Evolutionary conservation across 2,113 vertebrate genomes (phyloP), one percentile per base, ranked within the genome.

Genomic region (Rhadina sibilatrix): DNA sequence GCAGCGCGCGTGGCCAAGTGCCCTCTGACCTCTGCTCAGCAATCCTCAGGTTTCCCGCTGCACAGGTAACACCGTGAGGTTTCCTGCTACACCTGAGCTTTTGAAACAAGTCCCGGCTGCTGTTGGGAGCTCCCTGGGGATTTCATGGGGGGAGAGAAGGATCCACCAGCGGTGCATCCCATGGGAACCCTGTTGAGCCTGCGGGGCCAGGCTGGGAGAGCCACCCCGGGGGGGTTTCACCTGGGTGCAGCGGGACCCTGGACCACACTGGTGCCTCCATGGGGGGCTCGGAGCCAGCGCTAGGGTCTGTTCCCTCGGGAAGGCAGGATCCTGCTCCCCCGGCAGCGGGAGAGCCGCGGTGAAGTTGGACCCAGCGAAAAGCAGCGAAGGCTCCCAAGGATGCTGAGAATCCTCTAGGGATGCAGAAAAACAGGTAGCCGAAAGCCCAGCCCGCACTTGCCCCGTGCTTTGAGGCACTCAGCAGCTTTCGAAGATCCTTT

Each of bases 241-340:
- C 16, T 1, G 15, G 9, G n/a, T 0, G 3, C 49, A 15, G 44
- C 0, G 11, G 49, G n/a, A 46, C 17, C 53, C 37, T 2, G n/a
- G 60, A 46, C 6, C 24, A 2, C 5, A 0, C 2, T 1, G 8
- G 23, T 61, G 5, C 33, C 28, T 52, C 31, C 22, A 1, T 0
- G 6, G 33, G 11, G 23, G 24, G 22, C 8, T 65, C 4, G 20
- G 46, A 28, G 65, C 33, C 24, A 9, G 75, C 1, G 2, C 25
- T 9, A 27, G 53, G 46, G 5, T 57, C 59, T 30, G 46, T 8
- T 21, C 33, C 49, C 18, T 5, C 1, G n/a, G 68, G 40, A 44
- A 87, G 15, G 71, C 14, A 10, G 6, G 60, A 37, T 57, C 16
- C 64, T 6, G 13, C 18, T 80, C 21, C 30, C 30, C 37, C 7